Percentiles rank a stretch among this genome's conserved stretches.
These are phyloP conservation scores for Drosophila kanapiae DNA, from an alignment of 1,140 invertebrate species.

Conservation along the genomic window DNA sequence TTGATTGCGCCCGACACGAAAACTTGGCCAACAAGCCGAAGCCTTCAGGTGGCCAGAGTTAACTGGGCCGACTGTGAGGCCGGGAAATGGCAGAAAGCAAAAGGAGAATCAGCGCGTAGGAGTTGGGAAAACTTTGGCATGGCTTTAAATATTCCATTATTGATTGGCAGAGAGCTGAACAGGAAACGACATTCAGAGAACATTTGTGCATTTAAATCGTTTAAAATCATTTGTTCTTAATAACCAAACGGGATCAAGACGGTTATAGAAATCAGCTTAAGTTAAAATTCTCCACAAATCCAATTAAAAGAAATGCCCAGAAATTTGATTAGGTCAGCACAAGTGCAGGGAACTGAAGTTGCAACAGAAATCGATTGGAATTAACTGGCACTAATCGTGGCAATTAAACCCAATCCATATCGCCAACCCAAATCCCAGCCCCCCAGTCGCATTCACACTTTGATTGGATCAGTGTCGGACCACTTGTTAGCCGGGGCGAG, in stretches of 20 bases:
- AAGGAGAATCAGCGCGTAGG: not conserved
- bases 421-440: conserved; percentile 7
- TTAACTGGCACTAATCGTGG: conserved; percentile 16
- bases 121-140: conserved; percentile 14
- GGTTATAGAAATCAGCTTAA: too few relatives aligned
- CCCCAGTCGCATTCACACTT: not conserved
- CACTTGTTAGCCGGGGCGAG: conserved; percentile 28
- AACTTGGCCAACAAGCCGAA: conserved; percentile 38
- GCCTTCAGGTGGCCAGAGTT: conserved; percentile 19
- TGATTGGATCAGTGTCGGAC: conserved; percentile 24
- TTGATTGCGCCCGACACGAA: conserved; percentile 40
- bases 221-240: not conserved
- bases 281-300: not conserved
- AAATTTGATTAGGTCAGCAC: conserved; percentile 1
- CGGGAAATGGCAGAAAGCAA: not conserved
- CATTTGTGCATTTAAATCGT: not conserved
- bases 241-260: too few relatives aligned
- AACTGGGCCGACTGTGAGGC: not conserved
- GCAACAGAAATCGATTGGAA: conserved; percentile 10
- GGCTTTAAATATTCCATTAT: conserved; percentile 36
- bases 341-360: not conserved
- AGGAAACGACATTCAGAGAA: not conserved
- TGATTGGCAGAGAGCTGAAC: conserved; percentile 24
- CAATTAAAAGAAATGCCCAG: not conserved
- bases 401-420: not conserved